phyloP scores from a whole-genome alignment of 2,888 invertebrate species.

The Zhengitettix transpicula region DNA sequence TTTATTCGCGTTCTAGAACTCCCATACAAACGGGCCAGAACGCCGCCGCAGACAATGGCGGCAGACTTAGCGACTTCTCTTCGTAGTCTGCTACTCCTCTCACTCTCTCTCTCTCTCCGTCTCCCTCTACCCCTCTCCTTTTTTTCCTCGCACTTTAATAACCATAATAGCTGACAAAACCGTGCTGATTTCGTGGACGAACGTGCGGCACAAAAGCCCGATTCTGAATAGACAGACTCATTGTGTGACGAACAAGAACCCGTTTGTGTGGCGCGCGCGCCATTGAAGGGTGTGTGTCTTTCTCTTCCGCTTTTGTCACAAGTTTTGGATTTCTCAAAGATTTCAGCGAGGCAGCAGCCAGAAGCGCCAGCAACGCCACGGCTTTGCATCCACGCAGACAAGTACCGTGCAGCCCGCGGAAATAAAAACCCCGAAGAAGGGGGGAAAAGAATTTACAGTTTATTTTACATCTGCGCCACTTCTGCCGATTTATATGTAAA shows the following conservation, averaged over 20 bases:
- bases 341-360: too few relatives aligned
- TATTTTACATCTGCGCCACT: too few relatives aligned
- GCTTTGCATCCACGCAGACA: too few relatives aligned
- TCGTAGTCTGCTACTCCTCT: neutral
- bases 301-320: neutral
- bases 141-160: constrained; percentile 12
- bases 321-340: neutral
- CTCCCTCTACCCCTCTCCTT: constrained; percentile 2
- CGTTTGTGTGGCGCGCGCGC: neutral
- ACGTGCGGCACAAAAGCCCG: constrained; percentile 10
- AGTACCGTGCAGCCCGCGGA: too few relatives aligned
- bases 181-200: constrained; percentile 12
- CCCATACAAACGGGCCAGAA: neutral
- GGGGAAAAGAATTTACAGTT: too few relatives aligned
- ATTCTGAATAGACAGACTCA: constrained; percentile 12
- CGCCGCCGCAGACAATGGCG: constrained; percentile 10
- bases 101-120: neutral
- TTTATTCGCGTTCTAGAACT: constrained; percentile 9
- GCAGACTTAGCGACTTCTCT: constrained; percentile 5
- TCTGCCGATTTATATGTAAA: too few relatives aligned
- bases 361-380: too few relatives aligned
- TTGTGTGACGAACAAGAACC: constrained; percentile 10
- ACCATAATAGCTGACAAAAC: constrained; percentile 14
- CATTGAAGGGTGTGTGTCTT: neutral
- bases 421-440: too few relatives aligned